These are phyloP conservation scores for Leptinotarsa peninsularis DNA, from an alignment of 2,888 invertebrate species.

Conservation along the genomic window DNA sequence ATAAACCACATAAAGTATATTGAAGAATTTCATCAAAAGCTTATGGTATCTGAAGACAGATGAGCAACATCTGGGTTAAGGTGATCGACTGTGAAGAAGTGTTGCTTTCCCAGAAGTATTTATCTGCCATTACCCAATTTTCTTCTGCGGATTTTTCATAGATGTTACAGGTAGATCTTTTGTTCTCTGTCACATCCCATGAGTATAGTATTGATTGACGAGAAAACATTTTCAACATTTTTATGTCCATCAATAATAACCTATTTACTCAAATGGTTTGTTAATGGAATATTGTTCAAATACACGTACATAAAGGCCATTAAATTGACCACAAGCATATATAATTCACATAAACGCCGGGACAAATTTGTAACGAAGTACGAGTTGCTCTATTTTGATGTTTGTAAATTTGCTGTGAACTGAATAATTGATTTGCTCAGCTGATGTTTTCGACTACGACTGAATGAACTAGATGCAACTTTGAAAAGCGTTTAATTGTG, in stretches of 20 bases:
- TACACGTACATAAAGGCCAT: not conserved
- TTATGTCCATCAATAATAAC: not conserved
- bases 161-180: too few species aligned
- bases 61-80: too few species aligned
- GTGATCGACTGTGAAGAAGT: too few species aligned
- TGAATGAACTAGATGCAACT: not conserved
- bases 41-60: too few species aligned
- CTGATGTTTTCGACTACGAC: not conserved
- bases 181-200: not conserved
- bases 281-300: not conserved
- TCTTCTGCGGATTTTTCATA: too few species aligned
- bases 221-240: not conserved
- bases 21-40: too few species aligned
- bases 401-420: not conserved
- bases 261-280: not conserved
- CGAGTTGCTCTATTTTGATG: not conserved
- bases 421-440: not conserved
- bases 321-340: not conserved
- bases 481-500: not conserved
- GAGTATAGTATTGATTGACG: not conserved
- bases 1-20: too few species aligned
- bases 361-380: conserved; percentile 4
- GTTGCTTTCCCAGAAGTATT: too few species aligned
- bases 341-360: conserved; percentile 1
- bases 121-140: too few species aligned